These are phyloP conservation scores for Drosophila rubida DNA, from an alignment of 2,888 invertebrate genomes.

Conservation along the genomic window DNA sequence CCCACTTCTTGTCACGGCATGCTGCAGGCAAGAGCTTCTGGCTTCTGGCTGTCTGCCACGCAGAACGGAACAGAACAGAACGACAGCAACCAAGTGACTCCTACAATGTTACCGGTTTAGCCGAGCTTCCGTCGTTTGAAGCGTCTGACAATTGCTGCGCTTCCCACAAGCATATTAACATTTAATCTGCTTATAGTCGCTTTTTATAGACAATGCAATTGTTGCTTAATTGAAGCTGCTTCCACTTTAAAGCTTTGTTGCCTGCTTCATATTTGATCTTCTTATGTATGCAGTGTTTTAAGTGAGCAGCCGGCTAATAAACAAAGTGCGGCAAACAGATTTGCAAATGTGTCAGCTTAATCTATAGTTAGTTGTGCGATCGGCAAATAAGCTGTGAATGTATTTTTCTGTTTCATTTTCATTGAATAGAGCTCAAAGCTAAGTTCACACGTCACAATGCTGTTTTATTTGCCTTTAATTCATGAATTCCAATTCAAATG, in stretches of 20 bases:
- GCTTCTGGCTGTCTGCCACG: not conserved
- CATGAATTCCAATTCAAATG: slow-evolving; percentile 5
- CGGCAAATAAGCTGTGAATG: slow-evolving; percentile 7
- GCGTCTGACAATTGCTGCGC: not conserved
- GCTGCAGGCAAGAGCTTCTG: not conserved
- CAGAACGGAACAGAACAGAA: not conserved
- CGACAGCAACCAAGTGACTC: not conserved
- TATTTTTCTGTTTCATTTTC: not conserved
- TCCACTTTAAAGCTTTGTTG: not conserved
- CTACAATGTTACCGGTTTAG: not conserved
- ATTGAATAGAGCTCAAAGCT: not conserved
- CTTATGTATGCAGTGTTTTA: not conserved
- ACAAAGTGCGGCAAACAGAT: not conserved
- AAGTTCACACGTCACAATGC: not conserved
- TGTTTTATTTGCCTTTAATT: slow-evolving; percentile 1
- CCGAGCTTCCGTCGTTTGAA: slow-evolving; percentile 1
- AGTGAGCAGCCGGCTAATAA: not conserved
- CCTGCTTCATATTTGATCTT: not conserved
- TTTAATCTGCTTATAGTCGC: slow-evolving; percentile 3
- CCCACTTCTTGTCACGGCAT: slow-evolving; percentile 14
- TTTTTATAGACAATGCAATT: slow-evolving; percentile 14
- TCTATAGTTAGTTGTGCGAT: not conserved
- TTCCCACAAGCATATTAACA: slow-evolving; percentile 5
- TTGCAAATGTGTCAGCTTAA: not conserved
- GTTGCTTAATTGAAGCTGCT: not conserved